Base-by-base conservation (phyloP, 2,797 vertebrate species). In the Falco biarmicus region DNA sequence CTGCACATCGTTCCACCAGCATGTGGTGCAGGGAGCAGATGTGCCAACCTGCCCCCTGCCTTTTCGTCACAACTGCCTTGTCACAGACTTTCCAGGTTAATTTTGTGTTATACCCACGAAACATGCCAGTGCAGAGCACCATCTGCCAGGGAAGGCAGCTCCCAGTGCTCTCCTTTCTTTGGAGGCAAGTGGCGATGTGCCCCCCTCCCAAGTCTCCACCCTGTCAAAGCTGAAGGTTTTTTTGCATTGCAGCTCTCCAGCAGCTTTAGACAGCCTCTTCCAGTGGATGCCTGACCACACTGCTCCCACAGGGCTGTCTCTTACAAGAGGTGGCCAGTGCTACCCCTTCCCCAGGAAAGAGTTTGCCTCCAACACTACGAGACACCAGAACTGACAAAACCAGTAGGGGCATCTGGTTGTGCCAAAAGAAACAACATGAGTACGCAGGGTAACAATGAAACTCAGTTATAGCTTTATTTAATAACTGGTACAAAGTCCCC, bases 401-500 rank as follows among this genome's bases (percentile, higher is more conserved):
- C 2, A 1, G 16, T 26, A 6, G 10, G 17, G 12, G 5, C 2
- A 18, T 2, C 7, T 10, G 47, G 22, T 19, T 0, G 2, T 61
- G 83, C 84, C 54, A 92, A 89, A 64, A 94, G 21, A 91, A 87
- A 83, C 50, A 84, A 10, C 56, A 63, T 2, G 16, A 51, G 83
- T 39, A 91, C 63, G 51, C 37, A 7, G 10, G 11, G 24, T 94
- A 98, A 97, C 97, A 98, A 98, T 93, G 95, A 97, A 96, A 97
- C 92, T 97, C 96, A 96, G 78, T 97, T 96, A 98, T 51, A 98
- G 97, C 97, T 98, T 98, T 98, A 98, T 98, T 98, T 95, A 96
- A 88, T 96, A 96, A 97, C 95, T 39, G 85, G 97, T 98, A 98
- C 97, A 97, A 98, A 98, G 97, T 97, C 7, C 26, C 89, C 93